Conservation (phyloP, 2,888 invertebrate genomes). For the Oligia strigilis region DNA sequence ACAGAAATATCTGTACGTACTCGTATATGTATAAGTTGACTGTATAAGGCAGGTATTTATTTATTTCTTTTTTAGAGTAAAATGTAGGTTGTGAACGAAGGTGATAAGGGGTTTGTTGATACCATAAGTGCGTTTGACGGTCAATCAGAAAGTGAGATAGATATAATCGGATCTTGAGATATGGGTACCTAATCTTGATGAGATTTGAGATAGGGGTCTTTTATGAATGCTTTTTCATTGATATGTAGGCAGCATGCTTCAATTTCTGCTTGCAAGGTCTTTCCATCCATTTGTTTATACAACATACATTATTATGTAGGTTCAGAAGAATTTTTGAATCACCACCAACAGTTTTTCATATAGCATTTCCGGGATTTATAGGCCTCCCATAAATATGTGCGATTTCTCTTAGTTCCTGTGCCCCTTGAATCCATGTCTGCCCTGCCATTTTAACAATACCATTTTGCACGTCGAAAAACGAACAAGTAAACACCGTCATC, state of each 20-base stretch:
- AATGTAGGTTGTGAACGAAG: neutral
- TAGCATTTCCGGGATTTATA: too few species aligned
- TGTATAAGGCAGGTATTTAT: neutral
- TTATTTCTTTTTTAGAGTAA: neutral
- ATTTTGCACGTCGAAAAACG: neutral
- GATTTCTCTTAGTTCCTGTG: neutral
- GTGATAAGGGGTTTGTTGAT: neutral
- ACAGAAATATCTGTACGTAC: neutral
- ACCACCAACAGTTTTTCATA: too few species aligned
- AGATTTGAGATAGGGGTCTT: neutral
- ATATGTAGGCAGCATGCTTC: neutral
- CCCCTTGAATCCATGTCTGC: neutral
- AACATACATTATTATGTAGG: too few species aligned
- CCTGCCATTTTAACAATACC: neutral
- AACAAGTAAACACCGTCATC: neutral
- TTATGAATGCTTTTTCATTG: neutral
- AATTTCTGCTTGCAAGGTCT: neutral
- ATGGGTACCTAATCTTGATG: neutral
- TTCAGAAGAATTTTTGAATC: neutral
- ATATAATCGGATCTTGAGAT: neutral
- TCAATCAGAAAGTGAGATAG: neutral
- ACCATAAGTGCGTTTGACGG: neutral
- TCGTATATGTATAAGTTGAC: neutral
- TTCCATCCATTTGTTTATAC: too few species aligned
- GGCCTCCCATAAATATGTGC: neutral